Evolutionary conservation across 2,797 vertebrate species (phyloP), one percentile per base, ranked within the genome.

Genomic region (Rhinophrynus dorsalis): DNA sequence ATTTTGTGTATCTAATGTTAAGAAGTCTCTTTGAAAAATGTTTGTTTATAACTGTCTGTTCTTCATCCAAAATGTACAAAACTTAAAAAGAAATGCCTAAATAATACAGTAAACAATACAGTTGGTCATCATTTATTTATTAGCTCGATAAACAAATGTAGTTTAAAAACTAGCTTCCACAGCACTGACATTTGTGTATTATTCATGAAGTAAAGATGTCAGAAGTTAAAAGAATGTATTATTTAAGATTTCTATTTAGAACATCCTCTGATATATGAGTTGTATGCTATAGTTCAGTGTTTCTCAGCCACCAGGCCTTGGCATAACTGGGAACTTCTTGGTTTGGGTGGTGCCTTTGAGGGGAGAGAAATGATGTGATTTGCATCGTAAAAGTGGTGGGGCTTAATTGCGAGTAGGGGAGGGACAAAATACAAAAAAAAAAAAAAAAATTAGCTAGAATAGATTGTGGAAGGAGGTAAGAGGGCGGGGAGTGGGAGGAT

Each of bases 121-220:
- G 13, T 15, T 23, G n/a, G 21, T 48, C 42, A 56, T 62, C 3
- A 42, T 66, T 70, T 48, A 70, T 70, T 56, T 70, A 63, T 54
- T 6, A 52, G 10, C 21, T 9, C 29, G 3, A 30, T 55, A 56
- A 63, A 70, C 68, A 63, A 45, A 45, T 44, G 42, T 30, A 7
- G 24, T 30, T 30, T 11, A 15, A 59, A 57, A 59, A 42, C n/a
- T 59, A 6, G 51, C 24, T 42, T 44, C 27, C 27, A 33, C 63
- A 23, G 40, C 59, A 33, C 37, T 63, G 68, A 56, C 68, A 71
- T 63, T 47, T 64, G 9, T 71, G 20, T 48, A 64, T 71, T 37
- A 71, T 71, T 71, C 40, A 71, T 71, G 42, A 71, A 48, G 58
- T 37, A 29, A 56, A 70, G 30, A 56, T 63, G 66, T 48, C 29